A percentile compares a stretch with the other conserved stretches of the same genome.
Evolutionary conservation across 2,797 vertebrate genomes (phyloP).

Genomic region (Lutjanus argentimaculatus): DNA sequence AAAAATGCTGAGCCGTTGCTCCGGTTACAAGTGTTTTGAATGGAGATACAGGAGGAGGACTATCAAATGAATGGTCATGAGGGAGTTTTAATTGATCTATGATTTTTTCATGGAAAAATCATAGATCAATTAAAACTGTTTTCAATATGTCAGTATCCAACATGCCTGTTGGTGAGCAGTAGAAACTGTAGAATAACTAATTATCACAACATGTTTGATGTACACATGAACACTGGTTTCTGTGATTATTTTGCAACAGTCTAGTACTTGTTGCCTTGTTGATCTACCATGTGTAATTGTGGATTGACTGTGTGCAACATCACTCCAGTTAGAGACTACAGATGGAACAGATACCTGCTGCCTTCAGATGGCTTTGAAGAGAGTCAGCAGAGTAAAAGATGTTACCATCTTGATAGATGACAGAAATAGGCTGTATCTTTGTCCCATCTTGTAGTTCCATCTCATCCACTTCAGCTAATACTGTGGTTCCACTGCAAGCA

Average conservation of each 20-base stretch:
- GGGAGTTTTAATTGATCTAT: background rate
- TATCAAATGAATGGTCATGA: background rate
- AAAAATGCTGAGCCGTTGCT: background rate
- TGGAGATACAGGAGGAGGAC: background rate
- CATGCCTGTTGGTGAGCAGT: background rate
- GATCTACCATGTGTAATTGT: background rate
- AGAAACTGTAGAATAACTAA: background rate
- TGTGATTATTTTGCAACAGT: background rate
- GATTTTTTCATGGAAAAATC: background rate
- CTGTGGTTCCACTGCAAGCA: conserved; percentile 75
- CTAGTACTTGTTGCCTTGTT: background rate
- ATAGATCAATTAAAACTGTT: background rate
- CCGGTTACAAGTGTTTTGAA: background rate
- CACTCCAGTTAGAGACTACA: background rate
- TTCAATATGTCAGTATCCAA: background rate
- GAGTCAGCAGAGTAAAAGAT: conserved; percentile 46
- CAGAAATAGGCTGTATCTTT: conserved; percentile 77
- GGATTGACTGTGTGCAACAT: background rate
- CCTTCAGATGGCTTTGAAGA: background rate
- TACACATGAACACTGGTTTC: background rate
- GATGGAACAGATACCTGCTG: background rate
- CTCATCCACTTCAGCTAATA: conserved; percentile 82
- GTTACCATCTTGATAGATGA: conserved; percentile 80
- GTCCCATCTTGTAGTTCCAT: conserved; percentile 73
- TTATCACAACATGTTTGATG: background rate